These are phyloP conservation scores for Clarias laeviceps DNA, from an alignment of 2,797 vertebrate species.

Conservation along the genomic window DNA sequence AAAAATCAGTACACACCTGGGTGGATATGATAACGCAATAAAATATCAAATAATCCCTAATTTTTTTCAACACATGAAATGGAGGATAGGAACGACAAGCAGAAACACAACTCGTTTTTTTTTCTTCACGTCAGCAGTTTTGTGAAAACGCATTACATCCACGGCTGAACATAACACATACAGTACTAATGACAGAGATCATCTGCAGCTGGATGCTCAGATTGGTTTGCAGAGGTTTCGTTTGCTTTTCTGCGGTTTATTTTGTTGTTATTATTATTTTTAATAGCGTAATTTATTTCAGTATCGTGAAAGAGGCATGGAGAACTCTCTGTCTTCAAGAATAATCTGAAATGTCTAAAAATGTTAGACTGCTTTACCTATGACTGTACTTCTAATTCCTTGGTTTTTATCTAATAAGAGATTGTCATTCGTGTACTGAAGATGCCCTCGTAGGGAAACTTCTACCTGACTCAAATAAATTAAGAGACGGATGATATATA, in stretches of 20 bases:
- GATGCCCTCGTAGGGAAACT: slow-evolving; percentile 29
- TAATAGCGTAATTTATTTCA: neutral
- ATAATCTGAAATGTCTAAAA: slow-evolving; percentile 20
- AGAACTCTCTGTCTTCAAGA: neutral
- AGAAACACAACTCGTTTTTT: slow-evolving; percentile 21
- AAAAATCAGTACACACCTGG: slow-evolving; percentile 10
- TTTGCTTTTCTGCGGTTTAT: neutral
- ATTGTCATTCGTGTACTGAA: slow-evolving; percentile 20
- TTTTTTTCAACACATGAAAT: slow-evolving; percentile 47
- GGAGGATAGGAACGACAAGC: slow-evolving; percentile 35
- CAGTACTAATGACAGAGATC: slow-evolving; percentile 49
- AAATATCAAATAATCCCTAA: slow-evolving; percentile 17
- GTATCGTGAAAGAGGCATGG: neutral
- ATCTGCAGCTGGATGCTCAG: slow-evolving; percentile 47
- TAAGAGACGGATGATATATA: neutral
- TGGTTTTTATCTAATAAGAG: slow-evolving; percentile 45
- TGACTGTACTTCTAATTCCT: slow-evolving; percentile 21
- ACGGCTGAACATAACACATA: slow-evolving; percentile 26
- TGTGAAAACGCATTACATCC: slow-evolving; percentile 18
- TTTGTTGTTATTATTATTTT: neutral
- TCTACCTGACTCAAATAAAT: slow-evolving; percentile 30
- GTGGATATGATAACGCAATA: slow-evolving; percentile 34
- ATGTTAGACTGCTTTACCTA: slow-evolving; percentile 8
- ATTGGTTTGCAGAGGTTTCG: neutral
- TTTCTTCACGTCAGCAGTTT: slow-evolving; percentile 48